phyloP scores from a whole-genome alignment of 2,797 vertebrate genomes.

The Podarcis siculus region DNA sequence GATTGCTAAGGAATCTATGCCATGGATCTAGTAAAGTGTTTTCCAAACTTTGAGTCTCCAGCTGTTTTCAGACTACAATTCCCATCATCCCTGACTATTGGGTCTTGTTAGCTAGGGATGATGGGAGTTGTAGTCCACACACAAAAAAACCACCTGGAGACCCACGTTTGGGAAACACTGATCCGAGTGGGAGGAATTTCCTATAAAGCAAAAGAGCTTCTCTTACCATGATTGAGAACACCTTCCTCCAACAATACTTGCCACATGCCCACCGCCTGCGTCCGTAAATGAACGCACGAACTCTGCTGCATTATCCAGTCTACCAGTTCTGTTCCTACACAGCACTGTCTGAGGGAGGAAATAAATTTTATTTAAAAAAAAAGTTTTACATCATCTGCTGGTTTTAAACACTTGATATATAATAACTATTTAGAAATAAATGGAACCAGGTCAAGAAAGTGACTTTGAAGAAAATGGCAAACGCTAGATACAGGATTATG shows the following conservation, averaged over 20 bases:
- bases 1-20: slow-evolving; percentile 27
- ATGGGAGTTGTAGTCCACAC: no score
- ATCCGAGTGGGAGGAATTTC: neutral
- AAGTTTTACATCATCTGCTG: neutral
- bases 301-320: slow-evolving; percentile 98
- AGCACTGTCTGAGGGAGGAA: slow-evolving; percentile 87
- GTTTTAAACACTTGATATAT: neutral
- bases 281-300: slow-evolving; percentile 90
- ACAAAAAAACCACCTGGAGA: no score
- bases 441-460: slow-evolving; percentile 5
- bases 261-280: slow-evolving; percentile 98
- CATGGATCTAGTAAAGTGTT: neutral
- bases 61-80: no score
- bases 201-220: slow-evolving; percentile 12
- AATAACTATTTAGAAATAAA: neutral
- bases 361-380: neutral
- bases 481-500: neutral
- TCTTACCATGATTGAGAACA: slow-evolving; percentile 95
- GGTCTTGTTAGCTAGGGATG: no score
- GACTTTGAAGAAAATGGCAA: neutral
- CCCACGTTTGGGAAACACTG: no score
- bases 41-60: no score
- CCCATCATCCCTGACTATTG: no score
- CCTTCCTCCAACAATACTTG: slow-evolving; percentile 96
- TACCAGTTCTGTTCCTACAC: slow-evolving; percentile 95